Percentiles rank a stretch among this genome's conserved stretches.
Evolutionary conservation across 2,113 vertebrate species (phyloP).

Genomic region (Ciconia maguari): DNA sequence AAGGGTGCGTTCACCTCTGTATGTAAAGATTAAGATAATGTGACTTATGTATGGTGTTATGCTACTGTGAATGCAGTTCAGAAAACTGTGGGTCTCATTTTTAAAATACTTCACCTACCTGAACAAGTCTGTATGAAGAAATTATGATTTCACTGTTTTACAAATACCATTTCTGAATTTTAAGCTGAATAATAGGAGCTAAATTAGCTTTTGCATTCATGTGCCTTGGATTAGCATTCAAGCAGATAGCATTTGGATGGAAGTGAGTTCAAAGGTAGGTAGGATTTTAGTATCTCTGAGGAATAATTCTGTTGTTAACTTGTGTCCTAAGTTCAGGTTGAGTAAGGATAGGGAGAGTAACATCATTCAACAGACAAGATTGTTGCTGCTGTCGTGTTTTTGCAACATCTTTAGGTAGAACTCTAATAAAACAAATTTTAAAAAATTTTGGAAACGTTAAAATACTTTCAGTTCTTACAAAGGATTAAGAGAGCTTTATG

Average conservation of each 20-base stretch:
- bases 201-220: neutral
- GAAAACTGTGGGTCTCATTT: neutral
- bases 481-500: neutral
- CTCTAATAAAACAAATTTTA: neutral
- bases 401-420: neutral
- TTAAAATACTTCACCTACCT: neutral
- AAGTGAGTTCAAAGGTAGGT: neutral
- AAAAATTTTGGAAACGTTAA: neutral
- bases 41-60: neutral
- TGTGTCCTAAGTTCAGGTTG: neutral
- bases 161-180: neutral
- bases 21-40: neutral
- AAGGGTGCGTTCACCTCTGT: fast-evolving
- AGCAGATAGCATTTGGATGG: neutral
- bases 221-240: neutral
- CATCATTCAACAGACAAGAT: neutral
- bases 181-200: neutral
- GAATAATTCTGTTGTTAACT: neutral
- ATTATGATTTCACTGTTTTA: neutral
- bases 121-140: neutral
- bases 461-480: neutral
- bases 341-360: neutral
- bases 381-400: neutral
- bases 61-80: neutral
- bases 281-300: neutral